Conservation (phyloP, 2,113 vertebrate genomes). For the Miniopterus natalensis region DNA sequence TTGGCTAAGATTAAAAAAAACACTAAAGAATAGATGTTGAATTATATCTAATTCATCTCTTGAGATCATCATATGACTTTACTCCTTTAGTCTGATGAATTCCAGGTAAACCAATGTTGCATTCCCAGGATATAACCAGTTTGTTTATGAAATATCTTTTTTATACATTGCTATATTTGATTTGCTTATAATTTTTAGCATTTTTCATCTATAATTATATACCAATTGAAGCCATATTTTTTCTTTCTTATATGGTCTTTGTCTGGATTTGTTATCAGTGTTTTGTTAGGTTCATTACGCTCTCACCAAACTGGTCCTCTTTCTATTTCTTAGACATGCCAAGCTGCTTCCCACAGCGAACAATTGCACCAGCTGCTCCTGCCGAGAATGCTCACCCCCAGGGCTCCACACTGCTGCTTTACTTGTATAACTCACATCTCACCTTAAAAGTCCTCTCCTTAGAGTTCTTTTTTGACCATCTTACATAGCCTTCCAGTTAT, state of each 20-base stretch:
- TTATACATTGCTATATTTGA: background rate
- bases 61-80: background rate
- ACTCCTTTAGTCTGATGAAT: constrained; percentile 27
- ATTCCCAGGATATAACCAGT: background rate
- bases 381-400: background rate
- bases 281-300: background rate
- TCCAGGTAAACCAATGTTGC: background rate
- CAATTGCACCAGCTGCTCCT: background rate
- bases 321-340: background rate
- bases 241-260: constrained; percentile 7
- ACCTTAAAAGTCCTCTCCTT: background rate
- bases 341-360: background rate
- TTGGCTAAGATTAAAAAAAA: background rate
- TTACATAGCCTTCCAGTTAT: background rate
- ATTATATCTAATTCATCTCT: background rate
- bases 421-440: background rate
- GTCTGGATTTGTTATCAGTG: background rate
- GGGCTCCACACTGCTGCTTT: background rate
- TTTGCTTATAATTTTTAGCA: background rate
- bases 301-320: background rate
- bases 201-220: background rate
- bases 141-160: background rate
- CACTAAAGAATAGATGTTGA: background rate
- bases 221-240: background rate
- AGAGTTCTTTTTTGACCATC: background rate